These are phyloP conservation scores for Sebastes wilsoni DNA, from an alignment of 2,797 vertebrate species.

Conservation along the genomic window DNA sequence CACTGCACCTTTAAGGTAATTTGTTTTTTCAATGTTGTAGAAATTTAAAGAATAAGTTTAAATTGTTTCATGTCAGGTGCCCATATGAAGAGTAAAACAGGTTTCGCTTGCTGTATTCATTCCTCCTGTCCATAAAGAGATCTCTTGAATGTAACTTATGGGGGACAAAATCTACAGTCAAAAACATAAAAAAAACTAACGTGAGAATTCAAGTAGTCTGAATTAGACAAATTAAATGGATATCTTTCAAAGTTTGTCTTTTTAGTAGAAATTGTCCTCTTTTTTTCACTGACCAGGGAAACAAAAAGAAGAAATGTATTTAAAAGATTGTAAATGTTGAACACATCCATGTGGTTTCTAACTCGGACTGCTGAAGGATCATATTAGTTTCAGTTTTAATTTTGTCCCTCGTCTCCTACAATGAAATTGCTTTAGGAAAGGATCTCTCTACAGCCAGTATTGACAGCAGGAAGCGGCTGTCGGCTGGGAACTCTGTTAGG, in stretches of 20 bases:
- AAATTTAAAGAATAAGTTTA: neutral
- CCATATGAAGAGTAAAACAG: neutral
- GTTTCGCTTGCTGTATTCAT: neutral
- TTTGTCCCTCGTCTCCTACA: neutral
- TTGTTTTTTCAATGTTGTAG: neutral
- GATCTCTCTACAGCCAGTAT: neutral
- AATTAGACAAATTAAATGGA: neutral
- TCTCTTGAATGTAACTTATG: neutral
- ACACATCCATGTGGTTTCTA: neutral
- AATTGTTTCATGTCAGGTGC: neutral
- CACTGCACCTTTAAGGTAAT: no score
- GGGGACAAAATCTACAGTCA: neutral
- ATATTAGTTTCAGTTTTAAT: neutral
- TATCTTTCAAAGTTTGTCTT: neutral
- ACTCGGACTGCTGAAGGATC: neutral
- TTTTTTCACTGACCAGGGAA: neutral
- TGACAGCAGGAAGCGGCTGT: neutral
- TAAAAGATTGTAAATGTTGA: neutral
- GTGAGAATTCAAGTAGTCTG: neutral
- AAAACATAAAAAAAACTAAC: neutral
- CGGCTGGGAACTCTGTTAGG: neutral
- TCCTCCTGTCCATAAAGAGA: neutral
- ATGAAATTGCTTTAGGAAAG: neutral
- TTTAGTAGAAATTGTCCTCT: neutral
- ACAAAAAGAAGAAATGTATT: neutral